A percentile compares a stretch with the other conserved stretches of the same genome.
phyloP scores from a whole-genome alignment of 2,888 invertebrate species.

The Nephrotoma flavescens region DNA sequence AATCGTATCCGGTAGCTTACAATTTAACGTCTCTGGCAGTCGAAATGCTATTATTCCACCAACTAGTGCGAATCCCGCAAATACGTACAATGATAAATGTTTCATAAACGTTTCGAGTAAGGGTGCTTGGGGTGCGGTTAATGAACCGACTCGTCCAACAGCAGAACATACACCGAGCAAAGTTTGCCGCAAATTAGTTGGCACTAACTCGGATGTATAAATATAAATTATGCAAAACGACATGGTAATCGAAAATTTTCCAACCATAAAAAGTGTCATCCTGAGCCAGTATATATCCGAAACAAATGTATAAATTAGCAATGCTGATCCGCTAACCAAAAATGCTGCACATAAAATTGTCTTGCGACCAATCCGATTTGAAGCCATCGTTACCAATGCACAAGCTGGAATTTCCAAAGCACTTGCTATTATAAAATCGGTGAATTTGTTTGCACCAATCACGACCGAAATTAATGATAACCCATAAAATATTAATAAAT shows the following conservation, averaged over 20 bases:
- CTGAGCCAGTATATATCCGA: slow-evolving; percentile 4
- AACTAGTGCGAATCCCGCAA: not conserved
- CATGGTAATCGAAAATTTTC: slow-evolving; percentile 40
- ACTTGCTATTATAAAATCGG: not conserved
- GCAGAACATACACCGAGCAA: slow-evolving; percentile 52
- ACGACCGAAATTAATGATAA: not conserved
- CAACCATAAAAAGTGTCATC: slow-evolving; percentile 35
- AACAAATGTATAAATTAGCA: not conserved
- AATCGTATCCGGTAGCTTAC: not conserved
- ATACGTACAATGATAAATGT: not conserved
- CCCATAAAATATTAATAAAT: not conserved
- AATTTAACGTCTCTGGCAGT: not conserved
- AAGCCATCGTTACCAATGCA: not conserved
- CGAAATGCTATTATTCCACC: not conserved
- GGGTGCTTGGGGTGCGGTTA: slow-evolving; percentile 56
- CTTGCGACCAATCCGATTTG: not conserved
- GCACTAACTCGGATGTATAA: slow-evolving; percentile 56
- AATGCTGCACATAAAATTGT: not conserved
- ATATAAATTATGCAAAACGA: slow-evolving; percentile 52
- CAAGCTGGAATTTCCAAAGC: not conserved
- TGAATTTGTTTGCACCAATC: not conserved
- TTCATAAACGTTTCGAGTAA: slow-evolving; percentile 27
- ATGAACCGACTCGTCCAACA: slow-evolving; percentile 55
- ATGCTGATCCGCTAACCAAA: not conserved
- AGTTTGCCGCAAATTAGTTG: slow-evolving; percentile 48